Evolutionary conservation across 2,888 invertebrate species (phyloP).

Genomic region (Nemurella pictetii): DNA sequence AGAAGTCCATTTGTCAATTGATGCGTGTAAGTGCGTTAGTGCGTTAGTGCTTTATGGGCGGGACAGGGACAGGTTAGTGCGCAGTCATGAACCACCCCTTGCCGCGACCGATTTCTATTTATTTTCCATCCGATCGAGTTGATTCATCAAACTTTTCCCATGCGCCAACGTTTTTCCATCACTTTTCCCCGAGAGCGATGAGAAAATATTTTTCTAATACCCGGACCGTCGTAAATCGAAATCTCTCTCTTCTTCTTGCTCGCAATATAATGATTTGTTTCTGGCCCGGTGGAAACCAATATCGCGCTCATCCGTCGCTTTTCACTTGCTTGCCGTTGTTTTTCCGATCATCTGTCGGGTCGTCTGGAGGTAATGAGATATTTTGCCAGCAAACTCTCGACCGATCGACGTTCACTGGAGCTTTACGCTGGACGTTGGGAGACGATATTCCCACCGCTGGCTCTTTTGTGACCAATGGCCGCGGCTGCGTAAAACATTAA

Average conservation of each 20-base stretch:
- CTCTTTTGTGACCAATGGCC: too few relatives aligned
- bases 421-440: too few relatives aligned
- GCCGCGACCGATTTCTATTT: background rate
- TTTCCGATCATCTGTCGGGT: background rate
- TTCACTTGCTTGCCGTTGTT: background rate
- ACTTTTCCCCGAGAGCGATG: background rate
- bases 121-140: background rate
- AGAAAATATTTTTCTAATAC: background rate
- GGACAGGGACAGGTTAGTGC: too few relatives aligned
- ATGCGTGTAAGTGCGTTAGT: background rate
- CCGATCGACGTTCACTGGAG: too few relatives aligned
- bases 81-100: too few relatives aligned
- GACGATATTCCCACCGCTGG: too few relatives aligned
- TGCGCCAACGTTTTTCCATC: background rate
- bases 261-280: background rate
- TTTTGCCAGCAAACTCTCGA: background rate
- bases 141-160: background rate
- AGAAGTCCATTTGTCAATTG: background rate
- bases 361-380: background rate
- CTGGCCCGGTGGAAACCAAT: background rate
- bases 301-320: background rate
- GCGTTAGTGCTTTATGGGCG: too few relatives aligned
- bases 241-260: background rate
- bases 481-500: too few relatives aligned
- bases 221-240: background rate